A percentile compares a stretch with the other conserved stretches of the same genome.
These are phyloP conservation scores for Candidula unifasciata DNA, from an alignment of 2,888 invertebrate genomes.

Conservation along the genomic window DNA sequence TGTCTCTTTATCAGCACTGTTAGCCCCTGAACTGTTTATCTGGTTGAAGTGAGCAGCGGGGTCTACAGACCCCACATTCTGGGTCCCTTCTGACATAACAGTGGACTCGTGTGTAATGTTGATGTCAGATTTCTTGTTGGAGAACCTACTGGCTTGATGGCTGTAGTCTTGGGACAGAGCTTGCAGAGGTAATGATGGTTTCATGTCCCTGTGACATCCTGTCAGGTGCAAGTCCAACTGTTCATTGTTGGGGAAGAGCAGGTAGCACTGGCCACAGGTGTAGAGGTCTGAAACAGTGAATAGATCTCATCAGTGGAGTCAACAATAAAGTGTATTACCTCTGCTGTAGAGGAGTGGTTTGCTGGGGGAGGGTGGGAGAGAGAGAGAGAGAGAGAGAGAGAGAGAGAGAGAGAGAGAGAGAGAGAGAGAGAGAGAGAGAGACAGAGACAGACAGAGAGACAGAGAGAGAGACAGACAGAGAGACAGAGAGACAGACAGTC, in stretches of 20 bases:
- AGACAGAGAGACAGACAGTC: too few species aligned
- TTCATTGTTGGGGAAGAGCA: background rate
- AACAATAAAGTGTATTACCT: too few species aligned
- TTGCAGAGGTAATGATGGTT: background rate
- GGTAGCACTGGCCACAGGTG: background rate
- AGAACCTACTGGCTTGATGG: background rate
- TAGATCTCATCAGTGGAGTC: background rate
- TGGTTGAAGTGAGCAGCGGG: background rate
- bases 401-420: too few species aligned
- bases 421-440: too few species aligned
- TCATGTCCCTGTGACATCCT: background rate
- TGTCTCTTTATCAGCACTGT: background rate
- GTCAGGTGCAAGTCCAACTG: background rate
- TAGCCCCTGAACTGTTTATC: background rate
- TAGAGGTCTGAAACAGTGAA: background rate
- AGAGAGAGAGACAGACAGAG: too few species aligned
- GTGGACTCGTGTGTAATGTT: background rate
- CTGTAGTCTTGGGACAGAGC: background rate
- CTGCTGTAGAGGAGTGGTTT: too few species aligned
- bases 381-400: too few species aligned
- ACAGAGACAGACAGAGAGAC: too few species aligned
- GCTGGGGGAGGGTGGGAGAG: too few species aligned
- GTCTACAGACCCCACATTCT: background rate
- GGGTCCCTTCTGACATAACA: background rate
- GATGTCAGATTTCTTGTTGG: background rate